phyloP scores from a whole-genome alignment of 37 sponge, comb jelly and placozoan genomes.

The Chondrosia reniformis region DNA sequence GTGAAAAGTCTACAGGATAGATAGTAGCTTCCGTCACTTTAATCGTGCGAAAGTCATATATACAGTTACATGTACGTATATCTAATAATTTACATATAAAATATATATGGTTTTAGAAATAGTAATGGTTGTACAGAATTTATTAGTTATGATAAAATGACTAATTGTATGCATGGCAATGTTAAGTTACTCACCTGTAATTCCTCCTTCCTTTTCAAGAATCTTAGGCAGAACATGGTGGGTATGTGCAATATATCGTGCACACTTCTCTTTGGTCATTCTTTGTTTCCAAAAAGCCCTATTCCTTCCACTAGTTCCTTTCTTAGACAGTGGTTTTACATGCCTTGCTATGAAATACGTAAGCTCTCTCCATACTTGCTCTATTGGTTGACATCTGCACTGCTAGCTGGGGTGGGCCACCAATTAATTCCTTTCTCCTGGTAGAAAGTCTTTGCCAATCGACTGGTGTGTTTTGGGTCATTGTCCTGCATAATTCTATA shows the following conservation, averaged over 20 bases:
- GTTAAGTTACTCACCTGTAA: no score
- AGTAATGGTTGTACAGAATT: no score
- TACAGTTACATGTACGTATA: no score
- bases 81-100: no score
- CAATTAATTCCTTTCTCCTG: constrained; percentile 4
- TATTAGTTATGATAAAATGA: no score
- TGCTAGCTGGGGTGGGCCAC: no score
- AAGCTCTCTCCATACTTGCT: not conserved
- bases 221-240: not conserved
- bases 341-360: not conserved
- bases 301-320: not conserved
- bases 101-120: no score
- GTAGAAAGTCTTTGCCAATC: not conserved
- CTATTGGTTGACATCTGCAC: no score
- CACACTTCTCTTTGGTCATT: not conserved
- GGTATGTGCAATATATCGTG: not conserved
- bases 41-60: no score
- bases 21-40: no score
- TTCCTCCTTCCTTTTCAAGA: not conserved
- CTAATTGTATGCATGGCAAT: no score
- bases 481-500: constrained; percentile 8
- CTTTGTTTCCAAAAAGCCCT: not conserved
- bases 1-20: constrained; percentile 1
- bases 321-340: not conserved
- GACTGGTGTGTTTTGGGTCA: not conserved